Base-by-base conservation (phyloP, 2,888 invertebrate species). In the Synergus gifuensis region DNA sequence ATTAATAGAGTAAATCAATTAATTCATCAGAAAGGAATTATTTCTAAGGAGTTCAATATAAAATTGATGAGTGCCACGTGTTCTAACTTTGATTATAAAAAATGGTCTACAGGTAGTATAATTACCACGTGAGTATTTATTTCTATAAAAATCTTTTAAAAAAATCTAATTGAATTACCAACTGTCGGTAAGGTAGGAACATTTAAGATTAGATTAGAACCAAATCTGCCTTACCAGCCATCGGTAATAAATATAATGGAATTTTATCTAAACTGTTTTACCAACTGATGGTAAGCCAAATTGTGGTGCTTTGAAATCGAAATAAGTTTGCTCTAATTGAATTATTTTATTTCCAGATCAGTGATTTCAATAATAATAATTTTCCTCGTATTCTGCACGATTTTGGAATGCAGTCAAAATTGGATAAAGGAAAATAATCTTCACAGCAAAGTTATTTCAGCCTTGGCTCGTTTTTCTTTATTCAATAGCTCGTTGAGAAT, bases 401-500 rank as follows among this genome's bases (percentile, higher is more conserved):
- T 86, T 3, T 84, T 81, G 46, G 89, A 89, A 73, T 28, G 84
- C 4, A 18, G 63, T 16, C 16, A 81, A n/a, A 79, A 22, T 14
- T 12, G n/a, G 36, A 18, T 77, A 4, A 49, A 49, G 16, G 7
- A 12, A 7, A 69, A 49, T 16, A 69, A 69, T 46, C 9, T 49
- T 49, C 11, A 49, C 22, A n/a, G 67, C 46, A 36, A 11, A 16
- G 18, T 44, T 16, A 22, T 78, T 79, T 0, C 18, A 7, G 22
- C 83, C 9, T 81, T 92, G 1, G 69, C 89, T 12, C 86, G 91
- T 5, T 93, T 93, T 85, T 93, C 93, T 0, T 42, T 92, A 4
- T 90, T 90, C 78, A 90, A 90, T 2, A 93, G 93, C 83, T 89
- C 89, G 0, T 84, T 83, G 5, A 91, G 91, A 79, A 86, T 93